phyloP scores from a whole-genome alignment of 2,113 vertebrate genomes.

The Oceanites oceanicus region DNA sequence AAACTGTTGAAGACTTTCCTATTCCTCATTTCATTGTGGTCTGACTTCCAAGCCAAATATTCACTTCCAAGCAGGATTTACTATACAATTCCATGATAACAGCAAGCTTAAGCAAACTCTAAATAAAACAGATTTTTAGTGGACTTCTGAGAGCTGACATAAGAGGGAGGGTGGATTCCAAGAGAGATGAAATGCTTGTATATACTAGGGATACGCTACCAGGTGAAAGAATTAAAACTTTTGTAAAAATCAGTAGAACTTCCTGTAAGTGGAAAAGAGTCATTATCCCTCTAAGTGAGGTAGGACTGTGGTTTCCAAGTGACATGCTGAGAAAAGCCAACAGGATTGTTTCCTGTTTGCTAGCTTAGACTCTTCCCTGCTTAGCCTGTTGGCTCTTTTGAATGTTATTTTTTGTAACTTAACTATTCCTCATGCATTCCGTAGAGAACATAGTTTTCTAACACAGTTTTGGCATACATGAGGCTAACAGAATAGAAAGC shows the following conservation, averaged over 20 bases:
- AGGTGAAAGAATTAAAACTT: not conserved
- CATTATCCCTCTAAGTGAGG: not conserved
- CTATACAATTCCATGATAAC: not conserved
- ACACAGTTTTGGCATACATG: not conserved
- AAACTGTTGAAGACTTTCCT: not conserved
- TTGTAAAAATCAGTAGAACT: not conserved
- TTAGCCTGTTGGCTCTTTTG: not conserved
- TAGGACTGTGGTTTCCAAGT: conserved; percentile 1
- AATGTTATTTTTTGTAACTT: not conserved
- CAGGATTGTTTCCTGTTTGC: not conserved
- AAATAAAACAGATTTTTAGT: conserved; percentile 13
- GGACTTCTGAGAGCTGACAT: not conserved
- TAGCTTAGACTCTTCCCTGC: not conserved
- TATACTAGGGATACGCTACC: not conserved
- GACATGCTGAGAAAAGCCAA: not conserved
- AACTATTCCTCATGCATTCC: not conserved
- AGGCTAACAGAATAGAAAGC: not conserved
- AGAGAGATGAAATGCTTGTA: not conserved
- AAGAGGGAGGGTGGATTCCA: not conserved
- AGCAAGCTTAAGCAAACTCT: not conserved
- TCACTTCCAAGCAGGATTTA: not conserved
- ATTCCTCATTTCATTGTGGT: not conserved
- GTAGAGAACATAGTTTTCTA: not conserved
- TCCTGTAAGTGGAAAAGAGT: not conserved
- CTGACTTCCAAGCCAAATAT: not conserved